phyloP scores from a whole-genome alignment of 2,113 vertebrate species.

The Proteles cristata region DNA sequence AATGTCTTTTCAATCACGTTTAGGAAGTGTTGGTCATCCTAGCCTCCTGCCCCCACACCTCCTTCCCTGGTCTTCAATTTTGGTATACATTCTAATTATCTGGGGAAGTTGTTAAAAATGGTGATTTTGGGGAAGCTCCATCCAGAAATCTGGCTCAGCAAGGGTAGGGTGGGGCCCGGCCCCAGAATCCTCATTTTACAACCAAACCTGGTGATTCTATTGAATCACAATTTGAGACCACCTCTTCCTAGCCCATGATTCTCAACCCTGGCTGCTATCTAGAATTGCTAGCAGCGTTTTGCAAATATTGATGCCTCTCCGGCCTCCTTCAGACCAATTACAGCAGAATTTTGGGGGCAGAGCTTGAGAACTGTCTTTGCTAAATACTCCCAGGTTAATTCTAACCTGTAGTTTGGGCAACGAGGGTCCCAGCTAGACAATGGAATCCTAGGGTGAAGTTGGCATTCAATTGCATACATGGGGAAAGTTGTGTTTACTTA shows the following conservation, averaged over 20 bases:
- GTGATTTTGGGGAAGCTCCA: not conserved
- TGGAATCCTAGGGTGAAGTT: not conserved
- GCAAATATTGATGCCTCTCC: not conserved
- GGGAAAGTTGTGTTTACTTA: not conserved
- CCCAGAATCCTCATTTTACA: not conserved
- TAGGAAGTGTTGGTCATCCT: not conserved
- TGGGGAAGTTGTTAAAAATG: not conserved
- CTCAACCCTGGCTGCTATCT: not conserved
- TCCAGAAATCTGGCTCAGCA: constrained; percentile 23
- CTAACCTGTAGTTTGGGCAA: not conserved
- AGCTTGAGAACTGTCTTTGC: not conserved
- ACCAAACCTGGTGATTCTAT: not conserved
- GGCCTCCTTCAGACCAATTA: not conserved
- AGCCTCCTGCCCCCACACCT: not conserved
- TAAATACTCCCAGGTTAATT: not conserved
- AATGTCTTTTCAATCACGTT: not conserved
- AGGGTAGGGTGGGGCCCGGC: too few species aligned
- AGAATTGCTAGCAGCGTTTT: not conserved
- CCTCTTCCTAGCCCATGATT: not conserved
- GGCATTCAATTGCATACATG: fast-evolving
- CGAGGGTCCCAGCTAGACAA: not conserved
- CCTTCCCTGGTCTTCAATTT: not conserved
- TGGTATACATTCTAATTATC: not conserved
- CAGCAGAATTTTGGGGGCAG: not conserved
- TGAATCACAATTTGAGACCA: not conserved